A percentile compares a stretch with the other conserved stretches of the same genome.
Evolutionary conservation across 2,113 vertebrate species (phyloP).

Genomic region (Otis tarda): DNA sequence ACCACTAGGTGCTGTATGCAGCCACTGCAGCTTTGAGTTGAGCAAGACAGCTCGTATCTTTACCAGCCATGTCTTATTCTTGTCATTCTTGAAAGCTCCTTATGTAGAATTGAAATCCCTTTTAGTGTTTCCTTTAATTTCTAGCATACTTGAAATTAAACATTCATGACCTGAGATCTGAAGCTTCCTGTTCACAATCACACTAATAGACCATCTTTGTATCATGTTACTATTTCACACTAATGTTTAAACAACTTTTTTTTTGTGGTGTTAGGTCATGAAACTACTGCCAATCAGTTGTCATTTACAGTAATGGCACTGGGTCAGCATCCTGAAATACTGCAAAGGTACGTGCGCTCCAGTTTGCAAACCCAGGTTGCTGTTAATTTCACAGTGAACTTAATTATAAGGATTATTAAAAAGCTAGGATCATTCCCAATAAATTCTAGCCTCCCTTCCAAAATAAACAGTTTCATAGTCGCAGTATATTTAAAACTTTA

Average conservation of each 20-base stretch:
- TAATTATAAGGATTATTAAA: background rate
- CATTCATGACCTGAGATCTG: fast-evolving
- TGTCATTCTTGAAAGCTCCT: background rate
- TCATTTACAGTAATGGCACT: conserved; percentile 89
- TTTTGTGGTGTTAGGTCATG: conserved; percentile 79
- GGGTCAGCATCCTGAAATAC: conserved; percentile 83
- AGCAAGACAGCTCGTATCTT: background rate
- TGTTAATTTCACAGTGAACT: background rate
- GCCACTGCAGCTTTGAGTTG: background rate
- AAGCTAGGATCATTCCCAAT: background rate
- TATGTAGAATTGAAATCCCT: fast-evolving
- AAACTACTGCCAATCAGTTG: conserved; percentile 89
- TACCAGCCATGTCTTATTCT: background rate
- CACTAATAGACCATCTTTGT: background rate
- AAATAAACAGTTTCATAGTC: background rate
- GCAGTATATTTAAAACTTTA: background rate
- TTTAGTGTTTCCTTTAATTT: background rate
- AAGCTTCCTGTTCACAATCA: background rate
- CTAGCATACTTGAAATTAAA: background rate
- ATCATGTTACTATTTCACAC: background rate
- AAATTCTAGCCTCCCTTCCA: background rate
- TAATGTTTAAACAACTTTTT: background rate
- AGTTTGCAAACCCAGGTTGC: background rate
- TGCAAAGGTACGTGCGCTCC: conserved; percentile 74
- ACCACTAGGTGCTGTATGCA: background rate